Base-by-base conservation (phyloP, 2,113 vertebrate genomes). In the Oncorhynchus kisutch region DNA sequence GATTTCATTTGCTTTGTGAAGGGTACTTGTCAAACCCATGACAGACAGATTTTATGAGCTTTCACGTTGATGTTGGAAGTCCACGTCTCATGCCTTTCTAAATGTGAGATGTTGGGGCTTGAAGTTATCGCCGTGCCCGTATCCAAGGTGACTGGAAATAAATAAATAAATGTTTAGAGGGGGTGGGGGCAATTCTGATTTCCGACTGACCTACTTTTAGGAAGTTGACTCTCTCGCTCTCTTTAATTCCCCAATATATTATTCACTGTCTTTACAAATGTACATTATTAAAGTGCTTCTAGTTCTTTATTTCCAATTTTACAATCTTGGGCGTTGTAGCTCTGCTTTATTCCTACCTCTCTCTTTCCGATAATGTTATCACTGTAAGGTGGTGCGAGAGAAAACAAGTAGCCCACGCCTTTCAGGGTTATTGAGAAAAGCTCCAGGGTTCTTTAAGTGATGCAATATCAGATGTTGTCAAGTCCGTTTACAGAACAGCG, bases 1-100 rank as follows among this genome's bases (percentile, higher is more conserved):
- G 90, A 92, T 91, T 82, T 81, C 85, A 84, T 87, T 88, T 87
- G 82, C 85, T 90, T 92, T 90, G 89, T 92, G 88, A 88, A 90
- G 86, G 90, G 87, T 89, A 87, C 88, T 89, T 88, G 90, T 90
- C 90, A 93, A 77, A 83, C 67, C 78, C 83, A 76, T 90, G 91
- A 91, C 89, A 89, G 88, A 80, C 81, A 87, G 88, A 91, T 87
- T 88, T 88, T 86, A 82, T 84, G 82, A 90, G 84, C 85, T 39
- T 29, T 20, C 76, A 71, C 73, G 82, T 75, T 31, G 77, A 84
- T 84, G 81, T 81, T 84, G 85, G 86, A 87, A 85, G 85, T 80
- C 1, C 76, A 85, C 9, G 22, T 75, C 80, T 75, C 84, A 86
- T 86, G 78, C 74, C 78, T 85, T 85, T 71, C 76, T 6, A 24